Percentiles rank a stretch among this genome's conserved stretches.
phyloP scores from a whole-genome alignment of 37 sponge, comb jelly and placozoan genomes.

The Theonella swinhoei region DNA sequence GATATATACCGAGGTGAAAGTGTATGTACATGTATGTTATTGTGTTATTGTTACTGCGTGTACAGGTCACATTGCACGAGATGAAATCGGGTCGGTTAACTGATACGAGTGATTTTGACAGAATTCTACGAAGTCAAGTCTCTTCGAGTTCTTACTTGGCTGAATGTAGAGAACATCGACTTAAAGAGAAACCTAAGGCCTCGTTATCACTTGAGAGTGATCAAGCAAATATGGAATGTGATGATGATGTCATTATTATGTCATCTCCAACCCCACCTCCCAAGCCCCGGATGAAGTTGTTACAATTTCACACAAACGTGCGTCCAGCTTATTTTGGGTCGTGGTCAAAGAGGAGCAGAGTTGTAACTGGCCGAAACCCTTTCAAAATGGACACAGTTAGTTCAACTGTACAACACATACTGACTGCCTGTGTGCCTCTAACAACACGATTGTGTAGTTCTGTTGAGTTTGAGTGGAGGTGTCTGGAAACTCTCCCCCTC shows the following conservation, averaged over 20 bases:
- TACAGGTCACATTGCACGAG: no score
- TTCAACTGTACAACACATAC: neutral
- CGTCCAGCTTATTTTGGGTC: conserved; percentile 97
- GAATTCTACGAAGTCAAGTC: no score
- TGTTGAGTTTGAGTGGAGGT: no score
- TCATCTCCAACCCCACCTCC: neutral
- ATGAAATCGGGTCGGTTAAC: no score
- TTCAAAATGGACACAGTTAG: conserved; percentile 84
- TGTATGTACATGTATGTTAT: no score
- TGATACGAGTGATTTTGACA: no score
- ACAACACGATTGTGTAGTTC: no score
- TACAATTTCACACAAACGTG: conserved; percentile 92
- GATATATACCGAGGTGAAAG: no score
- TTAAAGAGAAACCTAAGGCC: neutral
- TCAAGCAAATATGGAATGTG: no score
- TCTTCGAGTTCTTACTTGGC: neutral
- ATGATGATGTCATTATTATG: conserved; percentile 27
- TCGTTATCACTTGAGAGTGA: neutral
- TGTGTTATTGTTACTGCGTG: no score
- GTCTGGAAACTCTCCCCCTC: no score
- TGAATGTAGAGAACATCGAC: neutral
- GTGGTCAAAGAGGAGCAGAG: conserved; percentile 67
- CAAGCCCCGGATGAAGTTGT: conserved; percentile 56
- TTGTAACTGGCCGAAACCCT: conserved; percentile 76
- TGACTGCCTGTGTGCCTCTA: no score